Evolutionary conservation across 2,888 invertebrate genomes (phyloP).

Genomic region (Lasius platythorax): DNA sequence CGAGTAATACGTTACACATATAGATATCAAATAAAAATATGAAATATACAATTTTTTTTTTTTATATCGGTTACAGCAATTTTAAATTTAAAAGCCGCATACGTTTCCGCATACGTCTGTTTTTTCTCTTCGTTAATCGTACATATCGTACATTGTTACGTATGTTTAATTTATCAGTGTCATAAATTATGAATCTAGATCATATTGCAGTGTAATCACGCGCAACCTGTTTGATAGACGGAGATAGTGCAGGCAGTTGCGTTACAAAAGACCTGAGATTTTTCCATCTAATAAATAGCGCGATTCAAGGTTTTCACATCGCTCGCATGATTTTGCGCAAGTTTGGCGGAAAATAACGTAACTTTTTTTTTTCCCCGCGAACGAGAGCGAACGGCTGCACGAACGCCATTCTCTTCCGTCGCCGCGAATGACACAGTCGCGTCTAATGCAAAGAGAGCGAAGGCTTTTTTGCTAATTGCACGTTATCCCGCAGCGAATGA

Average conservation of each 20-base stretch:
- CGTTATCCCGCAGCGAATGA: conserved; percentile 45
- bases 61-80: neutral
- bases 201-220: neutral
- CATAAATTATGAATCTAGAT: conserved; percentile 15
- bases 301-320: conserved; percentile 22
- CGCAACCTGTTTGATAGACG: neutral
- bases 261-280: conserved; percentile 21
- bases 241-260: conserved; percentile 10
- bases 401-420: conserved; percentile 15
- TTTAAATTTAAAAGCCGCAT: neutral
- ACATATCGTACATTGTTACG: neutral
- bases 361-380: neutral
- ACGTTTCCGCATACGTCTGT: neutral
- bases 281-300: neutral
- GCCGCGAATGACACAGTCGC: conserved; percentile 48
- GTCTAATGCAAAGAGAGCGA: conserved; percentile 42
- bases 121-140: neutral
- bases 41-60: neutral
- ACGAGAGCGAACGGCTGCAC: neutral
- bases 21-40: neutral
- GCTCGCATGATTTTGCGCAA: neutral
- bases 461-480: conserved; percentile 50
- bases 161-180: neutral
- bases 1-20: neutral
- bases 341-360: neutral